These are phyloP conservation scores for Pyrrhia umbra DNA, from an alignment of 2,888 invertebrate genomes.

Conservation along the genomic window DNA sequence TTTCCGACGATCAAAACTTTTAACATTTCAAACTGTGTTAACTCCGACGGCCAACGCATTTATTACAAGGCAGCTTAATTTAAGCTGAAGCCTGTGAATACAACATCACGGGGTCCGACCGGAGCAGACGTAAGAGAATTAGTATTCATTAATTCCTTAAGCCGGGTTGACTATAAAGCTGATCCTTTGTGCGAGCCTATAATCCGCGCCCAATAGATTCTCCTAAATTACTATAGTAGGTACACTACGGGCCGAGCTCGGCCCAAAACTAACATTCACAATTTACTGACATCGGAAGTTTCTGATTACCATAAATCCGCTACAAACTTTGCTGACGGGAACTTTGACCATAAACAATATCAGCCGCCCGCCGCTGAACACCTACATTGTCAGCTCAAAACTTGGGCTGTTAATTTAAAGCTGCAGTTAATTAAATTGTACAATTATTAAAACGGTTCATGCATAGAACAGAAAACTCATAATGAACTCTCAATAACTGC, in stretches of 20 bases:
- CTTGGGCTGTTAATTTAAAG: slow-evolving; percentile 45
- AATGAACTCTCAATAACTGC: slow-evolving; percentile 34
- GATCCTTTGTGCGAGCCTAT: slow-evolving; percentile 56
- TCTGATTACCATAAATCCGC: slow-evolving; percentile 68
- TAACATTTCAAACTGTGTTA: slow-evolving; percentile 9
- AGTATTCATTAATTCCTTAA: slow-evolving; percentile 69
- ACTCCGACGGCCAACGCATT: slow-evolving; percentile 2
- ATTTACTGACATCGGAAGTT: slow-evolving; percentile 60
- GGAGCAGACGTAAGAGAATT: slow-evolving; percentile 53
- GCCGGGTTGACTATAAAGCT: slow-evolving; percentile 66
- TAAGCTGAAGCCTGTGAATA: slow-evolving; percentile 34
- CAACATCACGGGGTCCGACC: slow-evolving; percentile 31
- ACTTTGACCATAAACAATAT: slow-evolving; percentile 70
- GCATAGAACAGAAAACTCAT: slow-evolving; percentile 29
- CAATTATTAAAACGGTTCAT: slow-evolving; percentile 37
- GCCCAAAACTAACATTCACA: slow-evolving; percentile 51
- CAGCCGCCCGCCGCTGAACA: slow-evolving; percentile 32
- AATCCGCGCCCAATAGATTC: slow-evolving; percentile 62
- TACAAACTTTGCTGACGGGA: slow-evolving; percentile 60
- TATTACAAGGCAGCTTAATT: slow-evolving; percentile 16
- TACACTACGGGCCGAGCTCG: slow-evolving; percentile 35
- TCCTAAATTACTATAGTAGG: slow-evolving; percentile 42
- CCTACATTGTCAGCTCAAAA: slow-evolving; percentile 48
- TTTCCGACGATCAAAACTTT: slow-evolving; percentile 18
- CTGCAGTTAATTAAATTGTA: slow-evolving; percentile 52